A percentile compares a stretch with the other conserved stretches of the same genome.
These are phyloP conservation scores for Calephelis nemesis DNA, from an alignment of 1,140 invertebrate genomes.

Conservation along the genomic window DNA sequence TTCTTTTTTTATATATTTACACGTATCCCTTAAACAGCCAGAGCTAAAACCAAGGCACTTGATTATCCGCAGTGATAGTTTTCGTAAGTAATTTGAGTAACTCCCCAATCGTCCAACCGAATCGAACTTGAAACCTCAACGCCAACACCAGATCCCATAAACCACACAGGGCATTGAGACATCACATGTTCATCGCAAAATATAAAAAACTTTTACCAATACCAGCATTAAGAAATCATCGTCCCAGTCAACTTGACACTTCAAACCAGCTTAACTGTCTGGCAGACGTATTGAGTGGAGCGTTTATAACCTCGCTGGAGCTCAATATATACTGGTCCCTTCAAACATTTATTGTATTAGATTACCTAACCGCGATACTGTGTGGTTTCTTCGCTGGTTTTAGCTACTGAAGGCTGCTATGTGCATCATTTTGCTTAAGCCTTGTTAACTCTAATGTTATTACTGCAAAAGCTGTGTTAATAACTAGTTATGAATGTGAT, in stretches of 20 bases:
- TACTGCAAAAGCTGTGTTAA: background rate
- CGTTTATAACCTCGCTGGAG: background rate
- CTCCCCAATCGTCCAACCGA: too few species aligned
- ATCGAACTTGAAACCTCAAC: too few species aligned
- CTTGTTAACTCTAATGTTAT: background rate
- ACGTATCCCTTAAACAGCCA: too few species aligned
- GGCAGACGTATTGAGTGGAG: background rate
- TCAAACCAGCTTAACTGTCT: background rate
- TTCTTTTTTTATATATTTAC: too few species aligned
- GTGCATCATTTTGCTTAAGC: background rate
- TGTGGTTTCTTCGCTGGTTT: constrained; percentile 35
- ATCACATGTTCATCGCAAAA: constrained; percentile 20
- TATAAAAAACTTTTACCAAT: background rate
- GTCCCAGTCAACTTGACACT: constrained; percentile 29
- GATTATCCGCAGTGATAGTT: too few species aligned
- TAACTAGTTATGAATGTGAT: too few species aligned
- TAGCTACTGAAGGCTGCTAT: constrained; percentile 26
- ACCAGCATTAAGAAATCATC: constrained; percentile 2
- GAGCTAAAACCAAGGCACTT: too few species aligned
- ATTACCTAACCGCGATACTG: constrained; percentile 33
- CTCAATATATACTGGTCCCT: constrained; percentile 7
- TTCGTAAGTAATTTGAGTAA: too few species aligned
- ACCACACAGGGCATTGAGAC: background rate
- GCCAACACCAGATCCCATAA: too few species aligned
- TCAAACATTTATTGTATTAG: constrained; percentile 35